Evolutionary conservation across 2,113 vertebrate genomes (phyloP), one percentile per base, ranked within the genome.

Genomic region (Rhinichthys klamathensis): DNA sequence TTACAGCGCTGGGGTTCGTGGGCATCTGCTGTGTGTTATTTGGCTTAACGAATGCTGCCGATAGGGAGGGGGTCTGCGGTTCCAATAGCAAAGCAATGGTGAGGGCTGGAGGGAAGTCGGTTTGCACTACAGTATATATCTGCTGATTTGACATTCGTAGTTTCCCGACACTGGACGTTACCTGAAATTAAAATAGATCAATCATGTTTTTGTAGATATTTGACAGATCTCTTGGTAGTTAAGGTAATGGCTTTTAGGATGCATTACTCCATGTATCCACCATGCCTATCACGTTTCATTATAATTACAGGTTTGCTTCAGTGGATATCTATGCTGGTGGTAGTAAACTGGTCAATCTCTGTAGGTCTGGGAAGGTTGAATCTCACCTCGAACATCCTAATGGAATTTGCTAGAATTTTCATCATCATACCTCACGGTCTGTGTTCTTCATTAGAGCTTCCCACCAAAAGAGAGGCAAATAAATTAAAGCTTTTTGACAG

Each of bases 11-110:
- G 44, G 41, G 4, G 61, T 81, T 61, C 32, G 35, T 6, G 13
- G 56, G 77, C 56, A 80, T 81, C 60, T 65, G 79, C 84, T 91
- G 85, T 87, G 84, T 87, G 80, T 83, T 91, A 90, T 91, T 88
- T 89, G 79, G 61, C 38, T 81, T 30, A 81, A 49, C 25, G 0
- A 4, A 18, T 2, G 10, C 61, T 32, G 38, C 16, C 3, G 6
- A 30, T 51, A 16, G 60, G 41, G 21, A 81, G 79, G 25, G 6
- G 41, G 58, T 16, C 56, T 61, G 77, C 8, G n/a, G 56, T 44
- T 80, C 56, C 15, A 27, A 61, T 44, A 63, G 77, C 23, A 61
- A 63, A 63, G 56, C 58, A 27, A 23, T n/a, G 51, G 18, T 15
- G 16, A 54, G 44, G 12, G 13, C 15, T n/a, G 15, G 13, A 56